phyloP scores from a whole-genome alignment of 37 sponge, comb jelly and placozoan species.

The Diacarnus erythraeanus region DNA sequence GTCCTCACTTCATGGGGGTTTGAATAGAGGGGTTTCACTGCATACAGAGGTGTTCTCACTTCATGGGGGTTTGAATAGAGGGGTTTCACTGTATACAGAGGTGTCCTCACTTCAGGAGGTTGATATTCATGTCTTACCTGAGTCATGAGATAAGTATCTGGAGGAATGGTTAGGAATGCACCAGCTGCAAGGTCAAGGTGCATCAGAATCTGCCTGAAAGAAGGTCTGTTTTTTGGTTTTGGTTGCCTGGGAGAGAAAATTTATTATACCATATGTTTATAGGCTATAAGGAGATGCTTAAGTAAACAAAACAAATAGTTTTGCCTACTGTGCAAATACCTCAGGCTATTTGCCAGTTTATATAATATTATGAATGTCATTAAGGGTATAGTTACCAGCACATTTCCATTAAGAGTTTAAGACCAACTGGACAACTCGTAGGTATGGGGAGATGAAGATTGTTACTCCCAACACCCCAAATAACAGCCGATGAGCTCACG shows the following conservation, averaged over 20 bases:
- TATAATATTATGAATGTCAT: too few species aligned
- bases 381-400: conserved; percentile 91
- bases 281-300: too few species aligned
- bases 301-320: too few species aligned
- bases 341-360: too few species aligned
- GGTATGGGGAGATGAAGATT: conserved; percentile 80
- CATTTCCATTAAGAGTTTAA: conserved; percentile 67
- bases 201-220: conserved; percentile 73
- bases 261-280: too few species aligned
- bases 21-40: too few species aligned
- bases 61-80: too few species aligned
- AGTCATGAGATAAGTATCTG: conserved; percentile 52
- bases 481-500: conserved; percentile 67
- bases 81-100: too few species aligned
- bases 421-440: conserved; percentile 68
- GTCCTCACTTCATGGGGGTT: too few species aligned
- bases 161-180: conserved; percentile 60
- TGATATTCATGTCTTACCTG: conserved; percentile 30
- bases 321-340: too few species aligned
- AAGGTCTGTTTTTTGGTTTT: conserved; percentile 72
- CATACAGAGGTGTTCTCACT: too few species aligned
- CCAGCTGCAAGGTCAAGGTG: conserved; percentile 84
- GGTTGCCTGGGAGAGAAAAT: conserved; percentile 47
- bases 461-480: conserved; percentile 82
- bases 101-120: background rate